A percentile compares a stretch with the other conserved stretches of the same genome.
These are phyloP conservation scores for Pammene aurita DNA, from an alignment of 2,888 invertebrate genomes.

Conservation along the genomic window DNA sequence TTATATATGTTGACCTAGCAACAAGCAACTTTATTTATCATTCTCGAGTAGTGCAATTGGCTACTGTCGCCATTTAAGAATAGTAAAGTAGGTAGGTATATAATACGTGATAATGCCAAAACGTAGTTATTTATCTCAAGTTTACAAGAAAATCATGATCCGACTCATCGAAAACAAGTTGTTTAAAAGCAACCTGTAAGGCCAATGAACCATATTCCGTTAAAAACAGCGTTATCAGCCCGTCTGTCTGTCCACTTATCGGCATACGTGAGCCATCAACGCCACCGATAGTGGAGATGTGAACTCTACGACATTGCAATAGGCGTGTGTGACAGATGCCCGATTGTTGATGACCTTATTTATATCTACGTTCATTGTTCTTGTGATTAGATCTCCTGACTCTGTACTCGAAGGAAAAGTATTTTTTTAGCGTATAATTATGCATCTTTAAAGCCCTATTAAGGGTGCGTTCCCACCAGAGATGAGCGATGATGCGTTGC, in stretches of 20 bases:
- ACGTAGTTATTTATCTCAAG: background rate
- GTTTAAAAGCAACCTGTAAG: slow-evolving; percentile 23
- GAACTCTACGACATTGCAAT: slow-evolving; percentile 45
- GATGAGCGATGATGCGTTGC: too few species aligned
- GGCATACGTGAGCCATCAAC: slow-evolving; percentile 52
- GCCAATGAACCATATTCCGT: slow-evolving; percentile 37
- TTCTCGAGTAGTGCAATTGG: background rate
- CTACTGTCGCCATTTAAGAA: background rate
- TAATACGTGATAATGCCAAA: background rate
- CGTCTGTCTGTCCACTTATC: slow-evolving; percentile 48
- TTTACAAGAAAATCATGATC: background rate
- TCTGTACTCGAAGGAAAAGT: background rate
- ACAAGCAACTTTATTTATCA: too few species aligned
- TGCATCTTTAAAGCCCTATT: too few species aligned
- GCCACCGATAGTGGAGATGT: slow-evolving; percentile 43
- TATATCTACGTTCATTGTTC: slow-evolving; percentile 23
- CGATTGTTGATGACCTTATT: slow-evolving; percentile 46
- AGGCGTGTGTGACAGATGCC: slow-evolving; percentile 47
- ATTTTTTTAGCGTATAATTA: too few species aligned
- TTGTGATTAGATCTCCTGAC: slow-evolving; percentile 1
- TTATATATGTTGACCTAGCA: too few species aligned
- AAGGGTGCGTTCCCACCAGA: too few species aligned
- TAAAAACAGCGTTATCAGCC: slow-evolving; percentile 34
- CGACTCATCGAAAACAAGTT: background rate
- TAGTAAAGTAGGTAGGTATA: too few species aligned